phyloP scores from a whole-genome alignment of 2,113 vertebrate genomes.

The Semicossyphus pulcher region DNA sequence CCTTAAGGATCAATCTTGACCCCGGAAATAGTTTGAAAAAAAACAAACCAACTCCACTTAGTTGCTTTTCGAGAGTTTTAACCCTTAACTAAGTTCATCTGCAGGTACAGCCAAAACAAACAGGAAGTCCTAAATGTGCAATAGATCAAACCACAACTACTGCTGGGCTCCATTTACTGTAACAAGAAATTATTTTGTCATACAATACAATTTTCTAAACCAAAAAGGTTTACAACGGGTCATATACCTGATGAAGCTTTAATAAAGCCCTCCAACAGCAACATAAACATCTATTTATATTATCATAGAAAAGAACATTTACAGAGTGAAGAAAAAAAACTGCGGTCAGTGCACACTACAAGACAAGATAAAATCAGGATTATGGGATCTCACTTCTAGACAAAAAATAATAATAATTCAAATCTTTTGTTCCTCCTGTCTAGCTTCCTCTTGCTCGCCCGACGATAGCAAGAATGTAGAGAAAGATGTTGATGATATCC shows the following conservation, averaged over 20 bases:
- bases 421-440: neutral
- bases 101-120: no score
- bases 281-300: conserved; percentile 13
- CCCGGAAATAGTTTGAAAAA: neutral
- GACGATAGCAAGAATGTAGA: conserved; percentile 75
- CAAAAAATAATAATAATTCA: neutral
- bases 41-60: conserved; percentile 15
- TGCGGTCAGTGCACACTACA: conserved; percentile 24
- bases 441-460: conserved; percentile 60
- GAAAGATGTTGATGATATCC: conserved; percentile 81
- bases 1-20: neutral
- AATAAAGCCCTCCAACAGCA: conserved; percentile 11
- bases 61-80: neutral
- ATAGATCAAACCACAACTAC: neutral
- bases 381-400: conserved; percentile 20
- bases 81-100: neutral
- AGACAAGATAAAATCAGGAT: conserved; percentile 25
- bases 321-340: conserved; percentile 39
- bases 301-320: conserved; percentile 27
- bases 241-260: conserved; percentile 15
- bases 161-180: neutral
- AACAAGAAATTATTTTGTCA: neutral
- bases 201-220: conserved; percentile 14
- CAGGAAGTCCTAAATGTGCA: neutral
- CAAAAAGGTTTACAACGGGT: conserved; percentile 12